Evolutionary conservation across 2,888 invertebrate species (phyloP).

Genomic region (Scaptomyza reducta): DNA sequence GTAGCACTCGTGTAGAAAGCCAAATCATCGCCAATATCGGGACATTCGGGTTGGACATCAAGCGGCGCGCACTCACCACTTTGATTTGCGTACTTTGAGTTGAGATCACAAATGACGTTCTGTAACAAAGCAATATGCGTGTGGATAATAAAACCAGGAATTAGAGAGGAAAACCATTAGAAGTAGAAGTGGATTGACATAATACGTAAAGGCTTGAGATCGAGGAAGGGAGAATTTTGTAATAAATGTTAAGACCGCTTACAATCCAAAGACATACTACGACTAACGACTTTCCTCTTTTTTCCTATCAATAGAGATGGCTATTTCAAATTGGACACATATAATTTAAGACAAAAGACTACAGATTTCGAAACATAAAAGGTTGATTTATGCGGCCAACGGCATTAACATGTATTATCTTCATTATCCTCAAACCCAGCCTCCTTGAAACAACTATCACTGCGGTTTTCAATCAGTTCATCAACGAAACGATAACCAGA

Average conservation of each 20-base stretch:
- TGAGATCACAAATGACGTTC: conserved; percentile 70
- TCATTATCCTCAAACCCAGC: conserved; percentile 44
- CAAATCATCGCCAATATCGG: conserved; percentile 74
- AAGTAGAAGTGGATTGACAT: conserved; percentile 39
- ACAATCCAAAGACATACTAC: conserved; percentile 32
- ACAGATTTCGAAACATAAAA: conserved; percentile 29
- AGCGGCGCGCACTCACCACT: conserved; percentile 52
- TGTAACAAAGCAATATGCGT: conserved; percentile 23
- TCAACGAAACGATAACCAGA: conserved; percentile 65
- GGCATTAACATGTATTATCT: conserved; percentile 49
- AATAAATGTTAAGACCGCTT: conserved; percentile 18
- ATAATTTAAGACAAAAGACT: conserved; percentile 50
- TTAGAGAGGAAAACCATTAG: conserved; percentile 63
- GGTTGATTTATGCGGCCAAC: conserved; percentile 10
- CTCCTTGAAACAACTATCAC: conserved; percentile 49
- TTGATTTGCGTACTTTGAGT: conserved; percentile 50
- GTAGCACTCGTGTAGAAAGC: conserved; percentile 77
- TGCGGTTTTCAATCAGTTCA: conserved; percentile 56
- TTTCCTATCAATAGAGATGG: background rate
- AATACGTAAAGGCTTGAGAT: conserved; percentile 19
- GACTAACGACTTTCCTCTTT: conserved; percentile 58
- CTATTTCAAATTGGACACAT: conserved; percentile 23
- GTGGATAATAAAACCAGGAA: conserved; percentile 24
- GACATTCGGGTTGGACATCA: conserved; percentile 56
- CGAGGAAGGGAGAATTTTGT: conserved; percentile 38